A percentile compares a stretch with the other conserved stretches of the same genome.
Evolutionary conservation across 2,888 invertebrate species (phyloP).

Genomic region (Lomographa bimaculata): DNA sequence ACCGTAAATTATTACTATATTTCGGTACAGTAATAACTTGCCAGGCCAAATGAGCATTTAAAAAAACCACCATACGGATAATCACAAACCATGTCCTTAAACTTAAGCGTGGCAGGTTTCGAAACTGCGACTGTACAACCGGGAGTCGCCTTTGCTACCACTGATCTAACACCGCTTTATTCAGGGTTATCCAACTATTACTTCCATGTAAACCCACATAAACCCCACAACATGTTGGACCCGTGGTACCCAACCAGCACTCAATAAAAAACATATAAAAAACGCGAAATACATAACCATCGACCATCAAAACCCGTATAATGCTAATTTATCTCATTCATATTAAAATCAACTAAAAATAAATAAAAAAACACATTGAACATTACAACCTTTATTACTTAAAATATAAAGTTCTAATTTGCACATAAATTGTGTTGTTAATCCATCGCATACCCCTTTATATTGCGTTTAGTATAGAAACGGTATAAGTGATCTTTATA

Average conservation of each 20-base stretch:
- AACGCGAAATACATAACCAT: conserved; percentile 32
- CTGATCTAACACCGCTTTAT: too few relatives aligned
- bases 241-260: not conserved
- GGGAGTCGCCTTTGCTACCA: too few relatives aligned
- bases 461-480: conserved; percentile 17
- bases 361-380: conserved; percentile 5
- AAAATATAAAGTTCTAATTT: conserved; percentile 17
- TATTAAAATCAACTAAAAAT: conserved; percentile 36
- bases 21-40: too few relatives aligned
- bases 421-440: conserved; percentile 1
- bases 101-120: too few relatives aligned
- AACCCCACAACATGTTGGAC: not conserved
- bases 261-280: conserved; percentile 24
- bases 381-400: conserved; percentile 1
- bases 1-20: too few relatives aligned
- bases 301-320: conserved; percentile 31
- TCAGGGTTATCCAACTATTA: too few relatives aligned
- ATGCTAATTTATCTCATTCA: conserved; percentile 40
- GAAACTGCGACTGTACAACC: too few relatives aligned
- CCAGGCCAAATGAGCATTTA: too few relatives aligned
- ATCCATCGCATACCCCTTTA: conserved; percentile 11
- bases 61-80: too few relatives aligned
- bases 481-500: conserved; percentile 19
- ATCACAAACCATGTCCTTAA: too few relatives aligned
- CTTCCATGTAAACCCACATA: too few relatives aligned